Evolutionary conservation across 2,797 vertebrate genomes (phyloP).

Genomic region (Cichlasoma orientale): DNA sequence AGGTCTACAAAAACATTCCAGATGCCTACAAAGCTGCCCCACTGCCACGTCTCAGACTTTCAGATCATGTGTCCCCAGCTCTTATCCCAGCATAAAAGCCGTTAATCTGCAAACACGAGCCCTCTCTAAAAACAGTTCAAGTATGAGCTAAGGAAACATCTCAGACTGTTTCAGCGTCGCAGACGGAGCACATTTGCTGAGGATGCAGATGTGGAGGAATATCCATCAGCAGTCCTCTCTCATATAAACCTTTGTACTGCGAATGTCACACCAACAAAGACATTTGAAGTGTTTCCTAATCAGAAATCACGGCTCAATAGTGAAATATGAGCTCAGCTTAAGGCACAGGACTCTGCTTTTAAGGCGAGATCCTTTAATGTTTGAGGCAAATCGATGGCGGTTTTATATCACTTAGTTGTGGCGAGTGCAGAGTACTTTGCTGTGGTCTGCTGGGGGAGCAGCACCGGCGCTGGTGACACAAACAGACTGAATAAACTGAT

Average conservation of each 20-base stretch:
- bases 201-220: background rate
- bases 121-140: background rate
- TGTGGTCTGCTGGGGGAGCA: background rate
- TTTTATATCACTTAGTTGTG: background rate
- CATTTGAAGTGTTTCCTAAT: background rate
- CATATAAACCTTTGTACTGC: background rate
- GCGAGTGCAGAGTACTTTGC: background rate
- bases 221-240: background rate
- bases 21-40: background rate
- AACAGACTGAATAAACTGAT: slow-evolving; percentile 2
- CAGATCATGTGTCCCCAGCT: background rate
- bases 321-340: background rate
- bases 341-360: background rate
- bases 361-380: background rate
- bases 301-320: background rate
- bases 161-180: background rate
- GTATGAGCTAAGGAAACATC: background rate
- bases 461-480: background rate
- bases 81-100: background rate
- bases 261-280: background rate
- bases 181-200: background rate
- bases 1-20: background rate
- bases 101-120: background rate
- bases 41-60: background rate
- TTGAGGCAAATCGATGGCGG: background rate